Evolutionary conservation across 2,797 vertebrate species (phyloP).

Genomic region (Paedocypris micromegethes): DNA sequence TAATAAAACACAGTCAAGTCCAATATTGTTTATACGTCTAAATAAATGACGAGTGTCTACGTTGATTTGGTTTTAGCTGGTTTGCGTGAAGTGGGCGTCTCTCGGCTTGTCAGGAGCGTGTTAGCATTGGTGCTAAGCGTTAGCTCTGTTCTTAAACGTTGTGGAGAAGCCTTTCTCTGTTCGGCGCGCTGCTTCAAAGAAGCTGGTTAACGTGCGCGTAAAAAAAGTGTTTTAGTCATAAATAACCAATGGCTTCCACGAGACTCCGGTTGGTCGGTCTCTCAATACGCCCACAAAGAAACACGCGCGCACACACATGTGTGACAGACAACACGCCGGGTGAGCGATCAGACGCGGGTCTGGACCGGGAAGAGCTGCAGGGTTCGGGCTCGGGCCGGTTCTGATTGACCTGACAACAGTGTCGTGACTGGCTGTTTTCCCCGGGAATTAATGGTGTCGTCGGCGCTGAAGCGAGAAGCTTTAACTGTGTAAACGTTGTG

Average conservation of each 20-base stretch:
- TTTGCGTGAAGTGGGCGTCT: constrained; percentile 15
- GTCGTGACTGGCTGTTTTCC: constrained; percentile 38
- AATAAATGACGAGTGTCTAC: neutral
- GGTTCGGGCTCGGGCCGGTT: constrained; percentile 30
- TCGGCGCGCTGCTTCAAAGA: neutral
- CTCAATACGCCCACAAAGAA: constrained; percentile 24
- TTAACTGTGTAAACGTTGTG: no score
- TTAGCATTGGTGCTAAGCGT: neutral
- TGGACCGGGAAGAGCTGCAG: constrained; percentile 22
- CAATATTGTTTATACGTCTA: no score
- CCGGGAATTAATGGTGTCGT: no score
- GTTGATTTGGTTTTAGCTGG: neutral
- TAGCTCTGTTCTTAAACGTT: constrained; percentile 12
- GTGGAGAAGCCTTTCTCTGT: neutral
- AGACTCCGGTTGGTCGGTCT: constrained; percentile 29
- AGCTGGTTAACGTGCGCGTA: constrained; percentile 9
- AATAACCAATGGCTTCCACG: constrained; percentile 24
- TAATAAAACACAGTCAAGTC: no score
- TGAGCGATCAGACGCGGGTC: neutral
- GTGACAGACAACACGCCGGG: no score
- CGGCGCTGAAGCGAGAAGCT: no score
- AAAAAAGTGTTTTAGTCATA: constrained; percentile 21
- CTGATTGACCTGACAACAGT: constrained; percentile 39
- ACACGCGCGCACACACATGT: neutral
- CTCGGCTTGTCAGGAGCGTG: constrained; percentile 10